Evolutionary conservation across 2,797 vertebrate genomes (phyloP).

Genomic region (Spea hammondii): DNA sequence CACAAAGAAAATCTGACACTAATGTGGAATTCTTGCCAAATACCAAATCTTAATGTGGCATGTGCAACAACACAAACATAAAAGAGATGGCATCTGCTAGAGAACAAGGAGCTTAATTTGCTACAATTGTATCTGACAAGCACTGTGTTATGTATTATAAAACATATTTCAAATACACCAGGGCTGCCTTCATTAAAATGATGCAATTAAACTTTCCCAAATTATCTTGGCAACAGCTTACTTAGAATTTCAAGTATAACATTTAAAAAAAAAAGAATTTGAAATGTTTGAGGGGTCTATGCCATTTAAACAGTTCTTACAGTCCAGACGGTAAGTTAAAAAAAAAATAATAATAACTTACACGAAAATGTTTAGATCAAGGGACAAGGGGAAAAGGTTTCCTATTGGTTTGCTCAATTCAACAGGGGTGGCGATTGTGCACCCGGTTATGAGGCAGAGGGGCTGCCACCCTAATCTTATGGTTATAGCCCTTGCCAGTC

Average conservation of each 20-base stretch:
- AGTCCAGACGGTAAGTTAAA: too few species aligned
- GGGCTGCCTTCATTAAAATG: constrained; percentile 6
- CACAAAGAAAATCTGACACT: constrained; percentile 25
- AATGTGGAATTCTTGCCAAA: constrained; percentile 29
- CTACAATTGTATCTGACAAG: constrained; percentile 43
- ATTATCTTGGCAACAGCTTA: constrained; percentile 3
- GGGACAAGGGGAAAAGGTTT: too few species aligned
- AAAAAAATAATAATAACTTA: too few species aligned
- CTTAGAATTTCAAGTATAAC: not conserved
- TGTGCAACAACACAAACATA: constrained; percentile 23
- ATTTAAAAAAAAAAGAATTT: too few species aligned
- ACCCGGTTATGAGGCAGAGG: too few species aligned
- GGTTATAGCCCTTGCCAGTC: too few species aligned
- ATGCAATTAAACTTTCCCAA: constrained; percentile 10
- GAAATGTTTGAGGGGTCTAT: too few species aligned
- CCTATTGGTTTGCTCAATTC: too few species aligned
- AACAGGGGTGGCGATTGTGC: too few species aligned
- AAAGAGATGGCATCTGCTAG: constrained; percentile 38
- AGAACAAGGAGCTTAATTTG: constrained; percentile 33
- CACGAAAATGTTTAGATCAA: too few species aligned
- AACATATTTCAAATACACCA: constrained; percentile 28
- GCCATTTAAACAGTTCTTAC: too few species aligned
- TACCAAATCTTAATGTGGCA: constrained; percentile 29
- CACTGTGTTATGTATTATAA: constrained; percentile 13
- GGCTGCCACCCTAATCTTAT: too few species aligned